Conservation (phyloP, 2,797 vertebrate genomes). For the Arctocebus calabarensis region DNA sequence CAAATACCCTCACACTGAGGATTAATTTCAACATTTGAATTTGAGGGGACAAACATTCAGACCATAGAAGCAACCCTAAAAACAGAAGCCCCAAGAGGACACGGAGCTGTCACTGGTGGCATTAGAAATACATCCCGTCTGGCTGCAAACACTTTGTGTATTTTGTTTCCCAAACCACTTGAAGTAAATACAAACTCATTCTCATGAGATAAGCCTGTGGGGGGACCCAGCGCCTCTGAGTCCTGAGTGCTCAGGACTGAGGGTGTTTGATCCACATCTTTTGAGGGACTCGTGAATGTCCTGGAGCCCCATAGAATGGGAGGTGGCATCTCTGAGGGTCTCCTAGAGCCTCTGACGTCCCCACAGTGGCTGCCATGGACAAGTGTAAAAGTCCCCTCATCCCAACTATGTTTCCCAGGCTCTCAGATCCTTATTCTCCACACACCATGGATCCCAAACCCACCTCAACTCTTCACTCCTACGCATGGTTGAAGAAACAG, state of each 20-base stretch:
- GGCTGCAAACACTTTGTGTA: rapidly evolving
- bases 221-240: background rate
- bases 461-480: background rate
- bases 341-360: rapidly evolving
- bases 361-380: rapidly evolving
- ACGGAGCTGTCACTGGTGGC: no score
- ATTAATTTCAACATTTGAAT: background rate
- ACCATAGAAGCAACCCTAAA: background rate
- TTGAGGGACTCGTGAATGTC: rapidly evolving
- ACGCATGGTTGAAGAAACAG: no score
- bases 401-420: rapidly evolving
- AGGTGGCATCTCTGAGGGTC: background rate
- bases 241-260: rapidly evolving
- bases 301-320: rapidly evolving
- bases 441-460: background rate
- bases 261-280: rapidly evolving
- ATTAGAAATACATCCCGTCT: rapidly evolving
- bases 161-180: background rate
- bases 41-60: background rate
- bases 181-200: background rate
- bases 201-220: rapidly evolving
- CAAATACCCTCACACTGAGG: background rate
- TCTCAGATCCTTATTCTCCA: background rate
- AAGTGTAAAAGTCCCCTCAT: rapidly evolving
- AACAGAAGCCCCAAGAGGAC: background rate